These are phyloP conservation scores for Adelognathus sp. DNA, from an alignment of 2,888 invertebrate genomes.

Conservation along the genomic window DNA sequence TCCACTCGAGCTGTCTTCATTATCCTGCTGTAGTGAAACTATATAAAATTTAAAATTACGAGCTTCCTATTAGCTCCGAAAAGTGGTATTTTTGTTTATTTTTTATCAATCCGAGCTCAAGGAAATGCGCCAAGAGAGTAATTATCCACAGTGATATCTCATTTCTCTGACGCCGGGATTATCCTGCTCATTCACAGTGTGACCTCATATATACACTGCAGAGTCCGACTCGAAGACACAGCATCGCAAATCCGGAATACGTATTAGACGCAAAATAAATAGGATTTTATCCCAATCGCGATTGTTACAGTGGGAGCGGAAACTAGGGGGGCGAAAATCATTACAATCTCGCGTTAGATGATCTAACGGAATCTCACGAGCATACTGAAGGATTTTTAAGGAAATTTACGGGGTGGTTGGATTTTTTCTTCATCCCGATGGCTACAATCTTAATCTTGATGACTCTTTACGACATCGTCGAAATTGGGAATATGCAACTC, in stretches of 20 bases:
- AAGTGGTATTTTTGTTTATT: not conserved
- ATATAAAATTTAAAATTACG: not conserved
- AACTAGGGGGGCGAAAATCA: not conserved
- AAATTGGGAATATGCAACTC: slow-evolving; percentile 89
- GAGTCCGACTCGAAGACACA: not conserved
- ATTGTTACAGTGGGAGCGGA: not conserved
- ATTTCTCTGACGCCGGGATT: too few relatives aligned
- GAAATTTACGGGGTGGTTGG: not conserved
- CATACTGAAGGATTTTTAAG: slow-evolving; percentile 11
- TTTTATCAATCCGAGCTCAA: too few relatives aligned
- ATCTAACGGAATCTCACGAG: slow-evolving; percentile 34
- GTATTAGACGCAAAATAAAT: slow-evolving; percentile 14
- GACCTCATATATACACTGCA: not conserved
- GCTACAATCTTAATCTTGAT: slow-evolving; percentile 38
- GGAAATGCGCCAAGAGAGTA: too few relatives aligned
- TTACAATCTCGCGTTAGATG: slow-evolving; percentile 36
- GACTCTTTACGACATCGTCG: slow-evolving; percentile 81
- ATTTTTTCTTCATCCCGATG: slow-evolving; percentile 11
- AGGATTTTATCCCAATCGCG: not conserved
- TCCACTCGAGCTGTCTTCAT: not conserved
- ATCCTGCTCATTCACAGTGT: not conserved
- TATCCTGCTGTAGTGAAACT: not conserved
- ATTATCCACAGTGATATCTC: too few relatives aligned
- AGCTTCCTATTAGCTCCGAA: not conserved
- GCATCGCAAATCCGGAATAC: not conserved